Evolutionary conservation across 2,113 vertebrate genomes (phyloP), one percentile per base, ranked within the genome.

Genomic region (Martes martes): DNA sequence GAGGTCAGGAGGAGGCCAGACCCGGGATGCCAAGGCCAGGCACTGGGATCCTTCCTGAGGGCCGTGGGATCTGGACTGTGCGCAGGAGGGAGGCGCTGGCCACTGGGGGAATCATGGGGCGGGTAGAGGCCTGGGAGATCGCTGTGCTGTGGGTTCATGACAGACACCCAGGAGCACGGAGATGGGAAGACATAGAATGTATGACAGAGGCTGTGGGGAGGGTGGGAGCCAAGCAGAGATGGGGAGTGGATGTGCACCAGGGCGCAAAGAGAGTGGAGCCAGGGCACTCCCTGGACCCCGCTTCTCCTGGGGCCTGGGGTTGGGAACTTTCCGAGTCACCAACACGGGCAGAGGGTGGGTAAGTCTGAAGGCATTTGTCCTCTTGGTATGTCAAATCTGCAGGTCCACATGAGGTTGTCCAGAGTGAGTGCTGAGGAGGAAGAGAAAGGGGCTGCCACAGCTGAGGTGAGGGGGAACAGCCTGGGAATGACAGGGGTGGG

Each of bases 121-220:
- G 24, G 50, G 36, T 0, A 6, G 55, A 50, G 11, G 45, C 36
- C n/a, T 4, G 1, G 26, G 45, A 4, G 8, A 33, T 7, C 2
- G 39, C 85, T 65, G 47, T 2, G 9, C 52, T 4, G 11, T 50
- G 79, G 14, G 33, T 80, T 73, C 36, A 14, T 11, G 16, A 76
- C 6, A 24, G 31, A 59, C 8, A 28, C 61, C 42, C 18, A 23
- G 39, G 50, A 23, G 1, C 28, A 24, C 0, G 1, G 45, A 73
- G 52, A 31, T 15, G 10, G 42, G 45, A 57, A 69, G 21, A 26
- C 21, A 33, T 11, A 57, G 76, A n/a, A 26, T 11, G 47, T 18
- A 10, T 36, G 36, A 81, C 33, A 23, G 19, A 11, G 33, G 36
- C 33, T 87, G 28, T n/a, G 16, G 42, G 42, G 39, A 39, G 26